Percentiles rank a stretch among this genome's conserved stretches.
Conservation (phyloP, 2,113 vertebrate genomes). For the Tichodroma muraria region DNA sequence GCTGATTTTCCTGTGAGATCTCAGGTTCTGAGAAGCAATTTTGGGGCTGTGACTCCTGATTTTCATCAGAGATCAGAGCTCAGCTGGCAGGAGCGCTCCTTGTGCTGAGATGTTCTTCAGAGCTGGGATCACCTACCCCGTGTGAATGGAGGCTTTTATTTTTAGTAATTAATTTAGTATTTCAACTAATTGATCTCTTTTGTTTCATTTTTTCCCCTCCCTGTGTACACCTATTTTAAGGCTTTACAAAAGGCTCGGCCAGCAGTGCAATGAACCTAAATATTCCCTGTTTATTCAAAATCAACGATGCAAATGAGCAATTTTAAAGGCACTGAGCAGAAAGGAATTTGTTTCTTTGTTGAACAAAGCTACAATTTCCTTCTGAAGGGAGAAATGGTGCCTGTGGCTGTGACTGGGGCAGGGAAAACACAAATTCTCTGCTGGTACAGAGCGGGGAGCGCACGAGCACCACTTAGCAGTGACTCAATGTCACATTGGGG, state of each 20-base stretch:
- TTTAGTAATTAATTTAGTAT: not conserved
- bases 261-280: accelerated
- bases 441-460: accelerated
- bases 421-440: not conserved
- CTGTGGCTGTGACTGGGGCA: not conserved
- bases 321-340: not conserved
- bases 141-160: not conserved
- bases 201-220: not conserved
- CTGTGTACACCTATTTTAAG: not conserved
- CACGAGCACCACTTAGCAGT: not conserved
- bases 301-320: accelerated
- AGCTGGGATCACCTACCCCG: not conserved
- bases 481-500: not conserved
- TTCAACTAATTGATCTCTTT: not conserved
- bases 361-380: not conserved
- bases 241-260: not conserved
- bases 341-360: not conserved
- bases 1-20: not conserved
- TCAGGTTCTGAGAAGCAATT: not conserved
- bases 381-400: not conserved
- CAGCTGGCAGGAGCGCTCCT: not conserved
- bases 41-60: not conserved
- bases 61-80: not conserved
- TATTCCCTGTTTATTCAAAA: not conserved
- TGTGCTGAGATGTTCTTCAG: not conserved